These are phyloP conservation scores for Agelastica alni DNA, from an alignment of 2,888 invertebrate species.

Conservation along the genomic window DNA sequence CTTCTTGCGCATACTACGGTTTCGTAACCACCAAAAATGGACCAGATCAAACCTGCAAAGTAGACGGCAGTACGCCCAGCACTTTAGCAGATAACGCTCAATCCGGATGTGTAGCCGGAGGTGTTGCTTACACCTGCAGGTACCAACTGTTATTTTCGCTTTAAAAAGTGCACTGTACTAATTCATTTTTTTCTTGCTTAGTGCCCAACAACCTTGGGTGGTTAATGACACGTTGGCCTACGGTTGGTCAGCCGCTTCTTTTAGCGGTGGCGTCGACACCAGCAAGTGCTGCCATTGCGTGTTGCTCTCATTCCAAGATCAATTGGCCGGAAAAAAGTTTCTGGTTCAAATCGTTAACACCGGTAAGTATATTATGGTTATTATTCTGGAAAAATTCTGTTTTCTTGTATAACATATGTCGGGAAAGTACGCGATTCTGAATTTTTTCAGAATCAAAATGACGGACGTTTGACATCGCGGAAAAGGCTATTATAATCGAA, in stretches of 20 bases:
- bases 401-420: no score
- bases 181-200: no score
- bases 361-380: slow-evolving; percentile 20
- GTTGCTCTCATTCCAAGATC: slow-evolving; percentile 28
- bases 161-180: no score
- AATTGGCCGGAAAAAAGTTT: slow-evolving; percentile 27
- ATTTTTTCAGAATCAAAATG: no score
- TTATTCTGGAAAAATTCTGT: no score
- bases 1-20: slow-evolving; percentile 25
- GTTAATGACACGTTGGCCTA: slow-evolving; percentile 31
- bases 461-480: no score
- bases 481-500: no score
- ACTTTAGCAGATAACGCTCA: slow-evolving; percentile 4
- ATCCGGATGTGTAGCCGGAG: slow-evolving; percentile 17
- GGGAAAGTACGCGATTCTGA: no score
- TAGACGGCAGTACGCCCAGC: slow-evolving; percentile 13
- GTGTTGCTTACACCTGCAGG: slow-evolving; percentile 17
- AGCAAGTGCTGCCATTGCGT: slow-evolving; percentile 31
- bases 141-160: no score
- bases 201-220: slow-evolving; percentile 31
- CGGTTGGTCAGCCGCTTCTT: slow-evolving; percentile 34
- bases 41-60: slow-evolving; percentile 19
- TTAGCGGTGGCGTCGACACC: slow-evolving; percentile 28
- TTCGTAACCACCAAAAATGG: slow-evolving; percentile 1
- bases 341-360: slow-evolving; percentile 34